Conservation (phyloP, 2,113 vertebrate genomes). For the Quiscalus mexicanus region DNA sequence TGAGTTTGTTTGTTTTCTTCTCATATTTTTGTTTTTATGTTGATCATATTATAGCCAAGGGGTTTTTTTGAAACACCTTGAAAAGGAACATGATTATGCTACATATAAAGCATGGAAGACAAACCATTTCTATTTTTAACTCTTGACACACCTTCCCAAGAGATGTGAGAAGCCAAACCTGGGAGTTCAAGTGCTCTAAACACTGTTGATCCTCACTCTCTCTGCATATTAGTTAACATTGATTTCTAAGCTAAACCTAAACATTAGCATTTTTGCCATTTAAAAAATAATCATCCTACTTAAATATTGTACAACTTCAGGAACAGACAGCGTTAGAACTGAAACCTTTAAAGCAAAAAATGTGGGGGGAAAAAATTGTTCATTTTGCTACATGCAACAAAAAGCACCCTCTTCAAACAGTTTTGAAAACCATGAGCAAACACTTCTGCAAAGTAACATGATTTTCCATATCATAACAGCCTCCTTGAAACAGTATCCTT, state of each 20-base stretch:
- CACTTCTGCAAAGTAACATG: neutral
- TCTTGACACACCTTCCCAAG: neutral
- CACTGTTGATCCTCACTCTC: neutral
- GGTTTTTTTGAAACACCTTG: fast-evolving
- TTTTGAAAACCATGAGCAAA: neutral
- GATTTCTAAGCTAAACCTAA: neutral
- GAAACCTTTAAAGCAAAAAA: neutral
- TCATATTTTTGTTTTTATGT: neutral
- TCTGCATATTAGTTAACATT: neutral
- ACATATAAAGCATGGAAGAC: neutral
- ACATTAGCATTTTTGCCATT: neutral
- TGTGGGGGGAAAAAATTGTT: neutral
- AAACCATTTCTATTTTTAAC: neutral
- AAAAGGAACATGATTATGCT: neutral
- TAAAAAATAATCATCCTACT: neutral
- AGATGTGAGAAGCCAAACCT: neutral
- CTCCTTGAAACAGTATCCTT: neutral
- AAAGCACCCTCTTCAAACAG: neutral
- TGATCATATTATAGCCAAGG: neutral
- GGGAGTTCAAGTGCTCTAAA: neutral
- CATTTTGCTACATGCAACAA: neutral
- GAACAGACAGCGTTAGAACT: neutral
- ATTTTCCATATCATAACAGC: neutral
- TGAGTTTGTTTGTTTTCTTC: neutral
- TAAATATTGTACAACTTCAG: neutral